A percentile compares a stretch with the other conserved stretches of the same genome.
These are phyloP conservation scores for Gastrophryne carolinensis DNA, from an alignment of 2,797 vertebrate genomes.

Conservation along the genomic window DNA sequence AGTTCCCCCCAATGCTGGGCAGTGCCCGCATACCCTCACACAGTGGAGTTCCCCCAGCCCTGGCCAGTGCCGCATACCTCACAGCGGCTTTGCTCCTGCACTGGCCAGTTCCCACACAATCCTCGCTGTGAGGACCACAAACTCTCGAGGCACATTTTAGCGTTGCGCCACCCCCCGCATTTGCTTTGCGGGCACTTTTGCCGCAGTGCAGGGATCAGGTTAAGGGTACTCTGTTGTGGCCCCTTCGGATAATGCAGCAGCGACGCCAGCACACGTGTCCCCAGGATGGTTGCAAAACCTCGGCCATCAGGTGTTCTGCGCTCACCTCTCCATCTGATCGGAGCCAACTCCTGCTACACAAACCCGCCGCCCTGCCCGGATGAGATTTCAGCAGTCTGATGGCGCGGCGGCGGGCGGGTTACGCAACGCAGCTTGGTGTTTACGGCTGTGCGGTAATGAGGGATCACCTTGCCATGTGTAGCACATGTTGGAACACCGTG, in stretches of 20 bases:
- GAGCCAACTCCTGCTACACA: not conserved
- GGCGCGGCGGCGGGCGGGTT: not conserved
- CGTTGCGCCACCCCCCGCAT: not conserved
- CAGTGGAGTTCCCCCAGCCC: not conserved
- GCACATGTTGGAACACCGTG: not conserved
- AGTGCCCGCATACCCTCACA: not conserved
- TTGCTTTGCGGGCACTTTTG: not conserved
- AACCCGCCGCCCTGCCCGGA: not conserved
- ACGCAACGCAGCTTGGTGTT: not conserved
- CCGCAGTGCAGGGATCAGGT: not conserved
- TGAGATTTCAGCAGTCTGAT: not conserved
- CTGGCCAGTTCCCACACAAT: too few species aligned
- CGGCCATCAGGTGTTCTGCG: conserved; percentile 1
- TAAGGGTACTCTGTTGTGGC: not conserved
- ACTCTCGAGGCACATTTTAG: not conserved
- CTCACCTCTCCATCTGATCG: not conserved
- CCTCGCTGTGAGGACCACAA: not conserved
- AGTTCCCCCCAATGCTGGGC: too few species aligned
- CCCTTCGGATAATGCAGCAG: not conserved
- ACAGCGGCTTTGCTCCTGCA: not conserved
- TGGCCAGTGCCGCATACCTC: not conserved
- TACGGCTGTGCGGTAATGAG: not conserved
- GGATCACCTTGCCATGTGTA: not conserved
- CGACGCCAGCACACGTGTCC: conserved; percentile 8
- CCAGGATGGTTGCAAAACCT: not conserved